phyloP scores from a whole-genome alignment of 2,797 vertebrate species.

The Platalea minor region DNA sequence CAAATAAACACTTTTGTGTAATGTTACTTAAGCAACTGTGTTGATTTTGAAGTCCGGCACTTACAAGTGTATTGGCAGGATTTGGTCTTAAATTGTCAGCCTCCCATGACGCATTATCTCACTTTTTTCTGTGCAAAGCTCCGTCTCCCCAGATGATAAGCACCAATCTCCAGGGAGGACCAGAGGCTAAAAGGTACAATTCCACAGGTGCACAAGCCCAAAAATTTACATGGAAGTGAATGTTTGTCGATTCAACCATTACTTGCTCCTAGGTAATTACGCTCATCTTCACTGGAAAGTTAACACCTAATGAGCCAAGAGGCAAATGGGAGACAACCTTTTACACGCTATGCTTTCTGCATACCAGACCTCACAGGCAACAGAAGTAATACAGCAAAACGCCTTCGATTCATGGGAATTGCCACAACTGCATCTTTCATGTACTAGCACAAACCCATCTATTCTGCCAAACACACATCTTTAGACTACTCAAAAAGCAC shows the following conservation, averaged over 20 bases:
- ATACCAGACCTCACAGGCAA: neutral
- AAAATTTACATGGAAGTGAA: neutral
- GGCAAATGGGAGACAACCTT: neutral
- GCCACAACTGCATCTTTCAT: accelerated
- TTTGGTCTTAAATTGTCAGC: neutral
- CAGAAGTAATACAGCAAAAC: neutral
- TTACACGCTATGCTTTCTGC: neutral
- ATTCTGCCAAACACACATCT: neutral
- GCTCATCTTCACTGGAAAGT: neutral
- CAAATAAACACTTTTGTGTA: neutral
- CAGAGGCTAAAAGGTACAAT: neutral
- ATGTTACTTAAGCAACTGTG: neutral
- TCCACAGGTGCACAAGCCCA: neutral
- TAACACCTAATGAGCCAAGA: neutral
- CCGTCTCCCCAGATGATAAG: neutral
- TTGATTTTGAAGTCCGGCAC: neutral
- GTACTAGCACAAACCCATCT: neutral
- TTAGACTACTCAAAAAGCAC: neutral
- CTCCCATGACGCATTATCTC: accelerated
- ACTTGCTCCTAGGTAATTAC: neutral
- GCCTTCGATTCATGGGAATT: neutral
- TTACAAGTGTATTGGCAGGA: neutral
- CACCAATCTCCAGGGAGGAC: neutral
- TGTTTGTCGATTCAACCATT: neutral
- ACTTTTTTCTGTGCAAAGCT: neutral